A percentile compares a stretch with the other conserved stretches of the same genome.
Evolutionary conservation across 1,140 invertebrate species (phyloP).

Genomic region (Lutraria rhynchaena): DNA sequence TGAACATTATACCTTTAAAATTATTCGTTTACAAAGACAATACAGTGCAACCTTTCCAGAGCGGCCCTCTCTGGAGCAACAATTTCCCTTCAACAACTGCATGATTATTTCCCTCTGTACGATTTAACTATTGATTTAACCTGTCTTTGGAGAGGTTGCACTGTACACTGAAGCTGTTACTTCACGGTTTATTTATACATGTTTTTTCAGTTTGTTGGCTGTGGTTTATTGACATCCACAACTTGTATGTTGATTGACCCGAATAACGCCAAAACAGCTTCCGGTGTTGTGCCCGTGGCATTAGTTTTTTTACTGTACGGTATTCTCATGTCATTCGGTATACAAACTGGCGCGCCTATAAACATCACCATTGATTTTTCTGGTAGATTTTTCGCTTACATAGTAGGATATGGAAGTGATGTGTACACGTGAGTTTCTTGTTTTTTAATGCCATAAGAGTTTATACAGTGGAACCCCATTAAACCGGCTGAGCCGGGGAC

Average conservation of each 20-base stretch:
- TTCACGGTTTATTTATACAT: too few species aligned
- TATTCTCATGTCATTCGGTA: conserved; percentile 31
- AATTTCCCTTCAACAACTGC: too few species aligned
- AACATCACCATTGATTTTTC: conserved; percentile 36
- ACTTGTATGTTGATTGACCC: conserved; percentile 34
- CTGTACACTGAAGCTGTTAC: too few species aligned
- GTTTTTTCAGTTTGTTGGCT: conserved; percentile 27
- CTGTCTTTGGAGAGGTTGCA: too few species aligned
- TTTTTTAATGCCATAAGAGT: not conserved
- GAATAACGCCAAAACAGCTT: conserved; percentile 34
- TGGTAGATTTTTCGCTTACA: conserved; percentile 3
- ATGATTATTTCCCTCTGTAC: too few species aligned
- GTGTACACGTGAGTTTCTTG: conserved; percentile 24
- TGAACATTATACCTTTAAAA: too few species aligned
- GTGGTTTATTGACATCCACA: conserved; percentile 34
- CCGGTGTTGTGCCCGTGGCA: conserved; percentile 20
- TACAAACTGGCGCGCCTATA: conserved; percentile 30
- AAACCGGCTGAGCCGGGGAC: too few species aligned
- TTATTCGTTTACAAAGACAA: too few species aligned
- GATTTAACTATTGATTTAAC: too few species aligned
- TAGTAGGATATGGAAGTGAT: conserved; percentile 17
- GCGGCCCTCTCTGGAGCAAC: too few species aligned
- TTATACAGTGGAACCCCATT: too few species aligned
- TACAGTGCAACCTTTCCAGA: too few species aligned
- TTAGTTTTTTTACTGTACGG: conserved; percentile 33